A percentile compares a stretch with the other conserved stretches of the same genome.
phyloP scores from a whole-genome alignment of 2,113 vertebrate species.

The Mungos mungo region DNA sequence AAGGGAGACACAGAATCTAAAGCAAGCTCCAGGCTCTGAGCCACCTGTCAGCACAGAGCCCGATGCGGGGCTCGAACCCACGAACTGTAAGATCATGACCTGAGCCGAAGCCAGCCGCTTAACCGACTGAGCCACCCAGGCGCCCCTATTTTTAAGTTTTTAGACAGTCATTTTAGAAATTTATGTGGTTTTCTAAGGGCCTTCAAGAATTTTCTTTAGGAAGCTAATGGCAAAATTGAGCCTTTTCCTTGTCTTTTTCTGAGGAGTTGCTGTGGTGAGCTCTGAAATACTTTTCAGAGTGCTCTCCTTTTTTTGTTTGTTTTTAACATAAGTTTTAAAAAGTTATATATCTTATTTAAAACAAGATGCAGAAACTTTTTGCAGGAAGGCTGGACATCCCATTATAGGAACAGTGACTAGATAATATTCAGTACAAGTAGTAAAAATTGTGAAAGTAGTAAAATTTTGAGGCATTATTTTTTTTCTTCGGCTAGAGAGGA shows the following conservation, averaged over 20 bases:
- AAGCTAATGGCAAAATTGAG: neutral
- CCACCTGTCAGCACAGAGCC: no score
- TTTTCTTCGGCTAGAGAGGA: neutral
- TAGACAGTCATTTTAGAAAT: constrained; percentile 33
- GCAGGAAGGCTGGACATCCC: neutral
- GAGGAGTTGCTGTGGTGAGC: neutral
- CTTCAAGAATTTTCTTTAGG: neutral
- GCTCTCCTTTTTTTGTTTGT: neutral
- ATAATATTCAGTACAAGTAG: neutral
- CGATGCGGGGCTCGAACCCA: no score
- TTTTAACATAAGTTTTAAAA: neutral
- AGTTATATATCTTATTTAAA: neutral
- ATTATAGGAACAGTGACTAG: neutral
- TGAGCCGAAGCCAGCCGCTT: no score
- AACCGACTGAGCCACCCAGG: no score
- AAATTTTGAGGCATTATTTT: neutral
- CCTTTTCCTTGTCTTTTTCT: neutral
- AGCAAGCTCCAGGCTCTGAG: no score
- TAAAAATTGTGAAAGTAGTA: neutral
- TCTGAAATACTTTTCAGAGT: neutral
- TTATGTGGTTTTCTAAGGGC: neutral
- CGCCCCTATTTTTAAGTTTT: neutral
- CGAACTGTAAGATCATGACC: no score
- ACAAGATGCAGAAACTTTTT: neutral
- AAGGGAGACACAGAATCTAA: no score